Base-by-base conservation (phyloP, 2,113 vertebrate genomes). In the Centrocercus urophasianus region DNA sequence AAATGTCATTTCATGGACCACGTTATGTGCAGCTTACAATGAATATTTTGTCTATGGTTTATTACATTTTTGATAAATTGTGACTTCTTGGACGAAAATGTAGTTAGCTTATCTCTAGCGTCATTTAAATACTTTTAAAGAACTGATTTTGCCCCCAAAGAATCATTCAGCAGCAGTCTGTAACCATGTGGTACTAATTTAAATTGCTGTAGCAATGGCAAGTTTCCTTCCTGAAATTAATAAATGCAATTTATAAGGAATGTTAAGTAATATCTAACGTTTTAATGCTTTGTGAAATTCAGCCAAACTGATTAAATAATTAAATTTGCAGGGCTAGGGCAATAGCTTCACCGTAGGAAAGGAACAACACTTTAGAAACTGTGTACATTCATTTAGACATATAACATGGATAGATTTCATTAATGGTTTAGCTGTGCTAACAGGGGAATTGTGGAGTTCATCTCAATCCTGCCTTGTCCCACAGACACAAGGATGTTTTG, bases 231-330 rank as follows among this genome's bases (percentile, higher is more conserved):
- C 97, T 97, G 97, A 96, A 98, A 98, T 98, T 98, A 98, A 98
- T 98, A 98, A 98, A 97, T 96, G 95, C 97, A 97, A 97, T 98
- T 98, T 98, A 97, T 98, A 97, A 98, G 97, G 97, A 98, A 98
- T 98, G 96, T 97, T 98, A 98, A 98, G 97, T 98, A 98, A 98
- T 96, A 98, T 97, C 98, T 98, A 98, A 98, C 96, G 98, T 97
- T 95, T 98, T 98, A 98, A 97, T 98, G 96, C 97, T 97, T 98
- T 97, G 97, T 97, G 97, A 98, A 94, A 98, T 98, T 98, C 97
- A 98, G 96, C 93, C 97, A 97, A 98, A 97, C 89, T 97, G 97
- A 98, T 98, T 97, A 97, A 98, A 97, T 97, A 98, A 98, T 98
- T 98, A 97, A 95, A 97, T 97, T 97, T 96, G 93, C 93, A 64